Percentiles rank a stretch among this genome's conserved stretches.
phyloP scores from a whole-genome alignment of 2,797 vertebrate species.

The Cirrhinus mrigala region DNA sequence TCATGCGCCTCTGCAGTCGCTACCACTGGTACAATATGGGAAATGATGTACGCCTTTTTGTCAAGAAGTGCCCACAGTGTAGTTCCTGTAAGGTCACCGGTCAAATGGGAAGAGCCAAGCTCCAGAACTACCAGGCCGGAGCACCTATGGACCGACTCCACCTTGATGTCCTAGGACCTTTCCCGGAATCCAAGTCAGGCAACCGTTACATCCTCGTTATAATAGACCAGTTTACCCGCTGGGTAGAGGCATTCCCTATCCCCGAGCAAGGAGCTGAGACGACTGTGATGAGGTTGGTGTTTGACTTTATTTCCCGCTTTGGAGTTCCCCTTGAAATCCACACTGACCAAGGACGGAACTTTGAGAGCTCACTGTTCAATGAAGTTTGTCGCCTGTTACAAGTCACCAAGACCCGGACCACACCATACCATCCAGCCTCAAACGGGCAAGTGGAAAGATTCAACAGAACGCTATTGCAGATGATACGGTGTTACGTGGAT shows the following conservation, averaged over 20 bases:
- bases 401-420: slow-evolving; percentile 49
- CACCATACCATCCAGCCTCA: slow-evolving; percentile 45
- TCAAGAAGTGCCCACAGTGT: no score
- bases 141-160: no score
- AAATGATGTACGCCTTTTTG: no score
- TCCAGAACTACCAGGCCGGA: no score
- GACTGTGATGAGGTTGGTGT: slow-evolving; percentile 48
- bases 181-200: no score
- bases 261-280: slow-evolving; percentile 52
- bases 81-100: no score
- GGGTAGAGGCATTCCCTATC: not conserved
- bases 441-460: slow-evolving; percentile 51
- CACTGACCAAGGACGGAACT: slow-evolving; percentile 49
- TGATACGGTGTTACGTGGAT: slow-evolving; percentile 30
- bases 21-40: no score
- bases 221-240: no score
- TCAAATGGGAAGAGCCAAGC: no score
- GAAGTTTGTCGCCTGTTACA: slow-evolving; percentile 35
- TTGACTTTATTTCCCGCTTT: slow-evolving; percentile 45
- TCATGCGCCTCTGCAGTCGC: no score
- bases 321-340: slow-evolving; percentile 30
- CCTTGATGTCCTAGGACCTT: no score
- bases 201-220: no score
- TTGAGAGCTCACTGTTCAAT: slow-evolving; percentile 41
- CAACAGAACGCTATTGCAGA: slow-evolving; percentile 42